Conservation (phyloP, 53 echinoderm and acorn worm species). For the Holothuria leucospilota region DNA sequence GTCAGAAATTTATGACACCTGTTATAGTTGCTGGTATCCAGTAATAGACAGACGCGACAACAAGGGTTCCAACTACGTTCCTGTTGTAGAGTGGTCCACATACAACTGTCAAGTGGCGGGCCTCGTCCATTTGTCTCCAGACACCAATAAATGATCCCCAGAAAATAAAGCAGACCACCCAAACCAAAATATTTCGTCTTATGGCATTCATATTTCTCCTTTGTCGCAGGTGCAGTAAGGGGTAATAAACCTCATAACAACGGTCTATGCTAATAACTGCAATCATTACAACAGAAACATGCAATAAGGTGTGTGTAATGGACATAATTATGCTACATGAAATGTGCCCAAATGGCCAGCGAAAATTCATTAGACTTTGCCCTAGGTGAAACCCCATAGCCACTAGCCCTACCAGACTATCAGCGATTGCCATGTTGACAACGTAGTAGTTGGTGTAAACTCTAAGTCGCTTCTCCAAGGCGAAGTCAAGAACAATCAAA, state of each 20-base stretch:
- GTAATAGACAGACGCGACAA: not conserved
- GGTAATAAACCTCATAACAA: not conserved
- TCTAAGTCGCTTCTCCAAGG: not conserved
- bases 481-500: not conserved
- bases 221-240: not conserved
- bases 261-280: slow-evolving; percentile 3
- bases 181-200: not conserved
- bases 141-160: slow-evolving; percentile 21
- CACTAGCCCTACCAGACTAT: not conserved
- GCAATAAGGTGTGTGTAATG: slow-evolving; percentile 9
- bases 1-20: not conserved
- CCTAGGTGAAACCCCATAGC: not conserved
- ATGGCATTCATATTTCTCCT: not conserved
- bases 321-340: not conserved
- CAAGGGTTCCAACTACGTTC: not conserved
- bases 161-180: not conserved
- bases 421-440: slow-evolving; percentile 32
- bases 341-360: slow-evolving; percentile 13
- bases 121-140: not conserved
- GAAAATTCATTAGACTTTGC: not conserved
- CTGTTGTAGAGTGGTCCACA: not conserved
- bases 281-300: slow-evolving; percentile 8
- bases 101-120: not conserved
- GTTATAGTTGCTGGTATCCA: not conserved
- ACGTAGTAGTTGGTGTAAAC: slow-evolving; percentile 19